Evolutionary conservation across 2,113 vertebrate species (phyloP).

Genomic region (Oenanthe oenanthe): DNA sequence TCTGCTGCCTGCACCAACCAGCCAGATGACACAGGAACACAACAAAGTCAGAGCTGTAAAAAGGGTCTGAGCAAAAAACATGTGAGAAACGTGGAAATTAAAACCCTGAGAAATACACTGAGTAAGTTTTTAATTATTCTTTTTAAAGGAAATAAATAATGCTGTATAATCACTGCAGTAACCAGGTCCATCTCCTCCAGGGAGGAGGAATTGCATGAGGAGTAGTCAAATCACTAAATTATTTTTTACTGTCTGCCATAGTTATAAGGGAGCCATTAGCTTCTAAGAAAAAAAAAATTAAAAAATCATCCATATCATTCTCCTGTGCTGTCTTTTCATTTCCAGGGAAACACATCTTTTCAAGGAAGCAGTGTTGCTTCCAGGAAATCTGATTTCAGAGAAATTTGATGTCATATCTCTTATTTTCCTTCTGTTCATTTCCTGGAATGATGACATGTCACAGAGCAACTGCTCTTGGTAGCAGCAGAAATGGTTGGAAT

Average conservation of each 20-base stretch:
- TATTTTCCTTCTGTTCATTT: neutral
- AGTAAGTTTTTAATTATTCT: neutral
- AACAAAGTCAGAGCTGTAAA: constrained; percentile 3
- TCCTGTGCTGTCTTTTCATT: neutral
- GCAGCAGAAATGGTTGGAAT: neutral
- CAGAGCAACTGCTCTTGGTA: neutral
- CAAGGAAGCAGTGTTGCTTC: neutral
- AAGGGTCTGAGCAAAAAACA: neutral
- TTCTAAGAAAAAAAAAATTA: neutral
- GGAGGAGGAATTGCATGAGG: neutral
- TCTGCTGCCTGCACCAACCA: constrained; percentile 57
- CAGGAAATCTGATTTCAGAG: neutral
- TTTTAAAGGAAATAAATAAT: neutral
- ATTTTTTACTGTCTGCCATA: neutral
- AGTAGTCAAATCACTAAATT: neutral
- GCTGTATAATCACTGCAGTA: neutral
- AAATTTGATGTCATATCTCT: neutral
- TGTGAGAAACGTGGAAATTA: neutral
- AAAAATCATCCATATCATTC: neutral
- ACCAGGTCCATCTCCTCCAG: neutral
- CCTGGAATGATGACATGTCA: neutral
- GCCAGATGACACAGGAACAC: constrained; percentile 3
- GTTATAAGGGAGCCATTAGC: neutral
- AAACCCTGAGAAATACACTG: neutral
- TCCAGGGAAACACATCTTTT: neutral